These are phyloP conservation scores for Peucedramus taeniatus DNA, from an alignment of 2,113 vertebrate genomes.

Conservation along the genomic window DNA sequence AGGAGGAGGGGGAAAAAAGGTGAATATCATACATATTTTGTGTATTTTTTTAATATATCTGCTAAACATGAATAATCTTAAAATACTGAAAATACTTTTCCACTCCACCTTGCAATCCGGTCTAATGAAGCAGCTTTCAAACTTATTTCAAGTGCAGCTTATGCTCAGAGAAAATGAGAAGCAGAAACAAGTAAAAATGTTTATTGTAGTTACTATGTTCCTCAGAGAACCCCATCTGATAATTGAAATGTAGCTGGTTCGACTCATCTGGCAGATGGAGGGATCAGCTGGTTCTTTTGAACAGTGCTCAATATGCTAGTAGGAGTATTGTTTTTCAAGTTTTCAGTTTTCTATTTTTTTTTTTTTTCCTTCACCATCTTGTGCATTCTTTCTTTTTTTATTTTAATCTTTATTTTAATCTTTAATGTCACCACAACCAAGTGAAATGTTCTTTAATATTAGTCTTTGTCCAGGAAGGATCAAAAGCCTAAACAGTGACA, in stretches of 20 bases:
- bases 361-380: background rate
- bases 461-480: constrained; percentile 33
- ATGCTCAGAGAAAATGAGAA: background rate
- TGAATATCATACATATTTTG: background rate
- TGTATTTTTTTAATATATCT: background rate
- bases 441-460: constrained; percentile 25
- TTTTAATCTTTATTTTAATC: background rate
- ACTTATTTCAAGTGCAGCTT: background rate
- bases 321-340: background rate
- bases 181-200: background rate
- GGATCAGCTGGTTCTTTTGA: constrained; percentile 1
- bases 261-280: background rate
- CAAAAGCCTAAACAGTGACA: constrained; percentile 30
- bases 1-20: background rate
- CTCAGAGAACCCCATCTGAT: background rate
- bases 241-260: background rate
- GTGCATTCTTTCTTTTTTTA: background rate
- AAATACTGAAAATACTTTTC: background rate
- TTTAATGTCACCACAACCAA: background rate
- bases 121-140: background rate
- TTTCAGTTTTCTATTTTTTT: background rate
- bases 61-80: background rate
- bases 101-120: background rate
- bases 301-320: background rate
- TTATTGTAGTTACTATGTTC: background rate